Conservation (phyloP, 2,113 vertebrate genomes). For the Bufo bufo region DNA sequence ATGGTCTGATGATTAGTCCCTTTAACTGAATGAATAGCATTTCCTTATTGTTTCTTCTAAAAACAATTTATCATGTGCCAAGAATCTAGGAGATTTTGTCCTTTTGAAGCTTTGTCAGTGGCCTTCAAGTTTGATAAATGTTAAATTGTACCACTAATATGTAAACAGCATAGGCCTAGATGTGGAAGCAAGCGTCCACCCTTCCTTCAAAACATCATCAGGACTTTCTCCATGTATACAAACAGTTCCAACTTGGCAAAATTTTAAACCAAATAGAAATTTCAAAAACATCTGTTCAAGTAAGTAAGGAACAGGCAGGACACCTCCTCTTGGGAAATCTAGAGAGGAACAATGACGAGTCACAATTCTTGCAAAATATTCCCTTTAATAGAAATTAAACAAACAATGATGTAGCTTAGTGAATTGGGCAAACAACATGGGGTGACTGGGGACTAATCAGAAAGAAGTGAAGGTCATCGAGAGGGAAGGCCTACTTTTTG, state of each 20-base stretch:
- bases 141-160: background rate
- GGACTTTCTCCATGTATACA: background rate
- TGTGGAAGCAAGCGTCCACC: background rate
- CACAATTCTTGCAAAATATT: background rate
- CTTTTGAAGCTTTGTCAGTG: background rate
- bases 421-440: background rate
- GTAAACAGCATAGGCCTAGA: background rate
- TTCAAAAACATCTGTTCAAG: background rate
- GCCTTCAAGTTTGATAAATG: background rate
- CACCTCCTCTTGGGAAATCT: background rate
- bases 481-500: background rate
- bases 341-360: background rate
- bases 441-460: background rate
- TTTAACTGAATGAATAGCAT: background rate
- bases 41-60: background rate
- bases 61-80: background rate
- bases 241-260: background rate
- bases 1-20: too few relatives aligned
- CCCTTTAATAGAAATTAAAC: background rate
- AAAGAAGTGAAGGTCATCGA: background rate
- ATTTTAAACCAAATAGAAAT: background rate
- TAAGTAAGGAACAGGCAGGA: background rate
- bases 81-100: background rate
- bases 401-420: background rate
- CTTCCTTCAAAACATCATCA: slow-evolving; percentile 20